Evolutionary conservation across 2,797 vertebrate genomes (phyloP), one percentile per base, ranked within the genome.

Genomic region (Australoheros facetus): DNA sequence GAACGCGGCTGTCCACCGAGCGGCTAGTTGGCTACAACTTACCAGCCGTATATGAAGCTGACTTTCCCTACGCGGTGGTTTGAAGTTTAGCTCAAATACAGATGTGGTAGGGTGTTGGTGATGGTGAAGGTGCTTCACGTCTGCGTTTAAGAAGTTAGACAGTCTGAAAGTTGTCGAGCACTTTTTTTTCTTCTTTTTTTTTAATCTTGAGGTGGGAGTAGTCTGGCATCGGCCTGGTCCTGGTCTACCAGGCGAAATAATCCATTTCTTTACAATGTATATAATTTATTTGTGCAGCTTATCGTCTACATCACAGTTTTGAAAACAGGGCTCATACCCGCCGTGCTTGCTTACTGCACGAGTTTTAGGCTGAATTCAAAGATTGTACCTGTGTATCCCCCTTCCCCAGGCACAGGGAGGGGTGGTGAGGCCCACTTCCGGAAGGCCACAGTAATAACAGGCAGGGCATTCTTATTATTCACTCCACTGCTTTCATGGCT

Each of bases 401-500:
- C 78, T 80, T 87, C 51, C 55, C 26, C 58, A 42, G 87, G 88
- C 89, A 75, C 69, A 78, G 90, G 92, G 93, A 91, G 92, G 92
- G 91, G 83, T 80, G 21, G 75, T 79, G 93, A 92, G 92, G 94
- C 93, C 94, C 93, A 93, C 91, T 93, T 93, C 93, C 91, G 90
- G 89, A 88, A 89, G 85, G 89, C 91, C 90, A 93, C 87, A 93
- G 91, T 93, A 94, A 94, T 91, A 93, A 93, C 91, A 93, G 91
- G 81, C 93, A 94, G 89, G 83, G 78, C 88, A 90, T 90, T 91
- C 80, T 91, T 88, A 88, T 88, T 85, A 81, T 91, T 94, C 91
- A 89, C 80, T 85, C 82, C 75, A 80, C 66, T 19, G 78, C 74
- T 80, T 92, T 87, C 84, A 86, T 83, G 78, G 83, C 85, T 45